A percentile compares a stretch with the other conserved stretches of the same genome.
These are phyloP conservation scores for Aphaenogaster rudis DNA, from an alignment of 1,140 invertebrate genomes.

Conservation along the genomic window DNA sequence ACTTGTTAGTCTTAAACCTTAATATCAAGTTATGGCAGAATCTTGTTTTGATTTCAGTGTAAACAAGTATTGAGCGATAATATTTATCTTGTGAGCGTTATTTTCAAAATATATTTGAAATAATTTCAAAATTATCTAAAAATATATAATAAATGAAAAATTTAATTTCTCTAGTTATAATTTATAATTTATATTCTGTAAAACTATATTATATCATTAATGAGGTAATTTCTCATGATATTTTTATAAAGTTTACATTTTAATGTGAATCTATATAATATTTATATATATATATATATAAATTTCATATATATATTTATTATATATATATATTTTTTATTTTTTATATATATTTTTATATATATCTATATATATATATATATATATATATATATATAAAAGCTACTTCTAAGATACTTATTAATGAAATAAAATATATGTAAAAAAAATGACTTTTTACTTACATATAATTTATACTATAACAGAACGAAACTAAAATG, in stretches of 20 bases:
- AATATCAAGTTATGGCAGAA: background rate
- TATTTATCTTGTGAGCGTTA: background rate
- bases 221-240: background rate
- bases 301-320: background rate
- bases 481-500: background rate
- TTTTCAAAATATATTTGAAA: background rate
- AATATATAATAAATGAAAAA: background rate
- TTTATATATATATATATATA: background rate
- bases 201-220: background rate
- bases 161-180: background rate
- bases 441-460: background rate
- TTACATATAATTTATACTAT: slow-evolving; percentile 8
- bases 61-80: background rate
- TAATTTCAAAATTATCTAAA: slow-evolving; percentile 3
- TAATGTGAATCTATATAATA: background rate
- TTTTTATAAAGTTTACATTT: slow-evolving; percentile 4
- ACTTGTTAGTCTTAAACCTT: background rate
- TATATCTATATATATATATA: background rate
- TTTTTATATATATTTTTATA: too few relatives aligned
- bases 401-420: background rate
- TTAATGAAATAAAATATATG: background rate
- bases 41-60: slow-evolving; percentile 22
- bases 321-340: background rate
- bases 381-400: background rate
- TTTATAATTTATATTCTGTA: background rate